Evolutionary conservation across 2,797 vertebrate genomes (phyloP).

Genomic region (Pangasius sanitwongsei): DNA sequence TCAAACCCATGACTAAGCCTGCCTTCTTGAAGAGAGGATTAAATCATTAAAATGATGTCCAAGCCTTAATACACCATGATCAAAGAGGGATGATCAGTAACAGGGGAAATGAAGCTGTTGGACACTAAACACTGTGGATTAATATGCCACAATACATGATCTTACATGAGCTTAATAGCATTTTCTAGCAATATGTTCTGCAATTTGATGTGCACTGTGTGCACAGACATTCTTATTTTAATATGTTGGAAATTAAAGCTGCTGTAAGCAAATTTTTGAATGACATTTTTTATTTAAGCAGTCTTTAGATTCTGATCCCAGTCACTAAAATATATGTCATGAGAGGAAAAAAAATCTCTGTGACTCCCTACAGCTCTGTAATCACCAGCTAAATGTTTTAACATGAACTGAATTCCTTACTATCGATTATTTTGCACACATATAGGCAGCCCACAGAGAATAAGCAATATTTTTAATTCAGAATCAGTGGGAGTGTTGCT

Average conservation of each 20-base stretch:
- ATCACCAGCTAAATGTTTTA: background rate
- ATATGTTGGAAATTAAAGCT: background rate
- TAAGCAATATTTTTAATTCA: background rate
- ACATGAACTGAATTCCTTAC: background rate
- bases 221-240: background rate
- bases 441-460: no score
- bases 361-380: background rate
- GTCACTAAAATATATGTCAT: background rate
- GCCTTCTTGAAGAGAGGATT: background rate
- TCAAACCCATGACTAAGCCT: background rate
- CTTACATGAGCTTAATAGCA: background rate
- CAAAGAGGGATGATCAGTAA: slow-evolving; percentile 8
- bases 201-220: background rate
- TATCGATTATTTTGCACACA: background rate
- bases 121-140: slow-evolving; percentile 4
- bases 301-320: background rate
- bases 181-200: background rate
- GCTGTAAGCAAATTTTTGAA: background rate
- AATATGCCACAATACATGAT: background rate
- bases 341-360: background rate
- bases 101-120: background rate
- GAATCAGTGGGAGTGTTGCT: background rate
- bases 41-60: background rate
- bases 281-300: background rate
- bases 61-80: background rate